Percentiles rank a stretch among this genome's conserved stretches.
phyloP scores from a whole-genome alignment of 2,888 invertebrate genomes.

The Plagiodera versicolora region DNA sequence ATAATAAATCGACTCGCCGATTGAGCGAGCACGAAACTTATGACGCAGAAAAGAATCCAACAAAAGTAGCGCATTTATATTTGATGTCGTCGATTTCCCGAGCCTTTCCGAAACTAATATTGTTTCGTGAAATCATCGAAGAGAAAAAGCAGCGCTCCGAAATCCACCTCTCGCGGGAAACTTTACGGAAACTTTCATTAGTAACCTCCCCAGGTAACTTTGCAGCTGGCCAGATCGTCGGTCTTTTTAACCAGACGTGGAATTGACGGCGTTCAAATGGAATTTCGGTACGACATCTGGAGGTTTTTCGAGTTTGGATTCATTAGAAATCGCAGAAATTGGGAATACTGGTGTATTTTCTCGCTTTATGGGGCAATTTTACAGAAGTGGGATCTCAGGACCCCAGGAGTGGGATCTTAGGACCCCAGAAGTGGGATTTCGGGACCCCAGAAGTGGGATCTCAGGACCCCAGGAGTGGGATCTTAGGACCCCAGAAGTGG shows the following conservation, averaged over 20 bases:
- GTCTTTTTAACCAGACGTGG: constrained; percentile 37
- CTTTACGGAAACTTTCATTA: constrained; percentile 41
- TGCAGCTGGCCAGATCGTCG: constrained; percentile 39
- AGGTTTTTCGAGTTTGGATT: too few species aligned
- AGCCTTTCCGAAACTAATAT: constrained; percentile 25
- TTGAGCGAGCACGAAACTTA: constrained; percentile 24
- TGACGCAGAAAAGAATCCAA: constrained; percentile 20
- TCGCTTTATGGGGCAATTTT: too few species aligned
- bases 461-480: too few species aligned
- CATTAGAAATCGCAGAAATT: too few species aligned
- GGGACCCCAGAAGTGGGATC: too few species aligned
- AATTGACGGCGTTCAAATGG: constrained; percentile 24
- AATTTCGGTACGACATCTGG: constrained; percentile 15
- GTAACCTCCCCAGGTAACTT: constrained; percentile 36
- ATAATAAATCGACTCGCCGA: constrained; percentile 20
- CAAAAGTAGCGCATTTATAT: constrained; percentile 33
- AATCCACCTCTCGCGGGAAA: constrained; percentile 33
- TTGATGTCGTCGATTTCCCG: constrained; percentile 33
- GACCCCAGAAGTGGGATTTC: too few species aligned
- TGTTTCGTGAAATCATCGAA: constrained; percentile 28
- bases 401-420: too few species aligned
- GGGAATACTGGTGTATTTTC: too few species aligned
- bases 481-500: too few species aligned
- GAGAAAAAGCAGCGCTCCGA: constrained; percentile 27
- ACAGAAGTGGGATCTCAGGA: too few species aligned